Evolutionary conservation across 2,797 vertebrate species (phyloP), one percentile per base, ranked within the genome.

Genomic region (Myiotriccus ornatus): DNA sequence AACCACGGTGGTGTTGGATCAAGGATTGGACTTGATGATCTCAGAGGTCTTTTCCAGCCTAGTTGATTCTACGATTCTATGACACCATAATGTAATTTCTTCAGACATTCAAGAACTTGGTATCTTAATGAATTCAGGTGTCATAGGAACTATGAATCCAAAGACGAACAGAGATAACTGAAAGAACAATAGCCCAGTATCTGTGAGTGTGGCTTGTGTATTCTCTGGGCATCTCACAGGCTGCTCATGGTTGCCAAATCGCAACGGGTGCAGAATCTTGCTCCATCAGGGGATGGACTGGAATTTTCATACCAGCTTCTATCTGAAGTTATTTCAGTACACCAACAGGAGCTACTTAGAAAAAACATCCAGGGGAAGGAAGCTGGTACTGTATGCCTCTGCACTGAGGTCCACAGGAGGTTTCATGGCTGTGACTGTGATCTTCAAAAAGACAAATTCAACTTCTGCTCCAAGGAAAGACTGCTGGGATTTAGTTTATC

Each of bases 261-360:
- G 23, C 22, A 73, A 3, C 5, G 23, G 6, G 1, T 63, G 18
- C 23, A 77, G 39, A 82, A 41, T 11, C 39, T 43, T 69, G 12
- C 12, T 91, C 17, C 30, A 87, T 78, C 11, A 9, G 37, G 34
- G 76, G 35, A 34, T 9, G 75, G 44, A 57, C 23, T 47, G 19
- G 23, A 64, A 49, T 79, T 82, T 73, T 39, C 50, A 62, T 32
- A 90, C 46, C 53, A 64, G 46, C 5, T 91, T 57, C 28, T 34
- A 18, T 44, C 44, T 80, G 55, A 77, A 82, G 63, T 74, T 76
- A 80, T 91, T 84, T 85, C 30, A 47, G 32, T 55, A 59, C 59
- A 69, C 25, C 60, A 89, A 12, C 30, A 55, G 63, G 11, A 76
- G 39, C 20, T 83, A 49, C 62, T 83, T 60, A 13, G 44, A 55